A percentile compares a stretch with the other conserved stretches of the same genome.
Evolutionary conservation across 2,888 invertebrate species (phyloP).

Genomic region (Xanthia icteritia): DNA sequence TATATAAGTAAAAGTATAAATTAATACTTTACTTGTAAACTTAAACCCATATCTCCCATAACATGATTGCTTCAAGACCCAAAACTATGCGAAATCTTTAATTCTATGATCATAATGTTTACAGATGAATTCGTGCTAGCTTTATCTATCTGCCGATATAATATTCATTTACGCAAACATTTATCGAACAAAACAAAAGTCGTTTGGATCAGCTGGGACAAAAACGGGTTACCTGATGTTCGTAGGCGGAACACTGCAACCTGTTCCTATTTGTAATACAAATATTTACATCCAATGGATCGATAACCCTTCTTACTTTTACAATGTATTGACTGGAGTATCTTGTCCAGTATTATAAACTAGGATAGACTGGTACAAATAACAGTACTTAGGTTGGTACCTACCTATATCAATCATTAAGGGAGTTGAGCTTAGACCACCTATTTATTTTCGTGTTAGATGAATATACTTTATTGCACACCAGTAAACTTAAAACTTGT

Average conservation of each 20-base stretch:
- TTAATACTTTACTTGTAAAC: not conserved
- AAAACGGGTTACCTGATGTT: constrained; percentile 46
- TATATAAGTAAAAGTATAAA: too few species aligned
- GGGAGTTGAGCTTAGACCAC: not conserved
- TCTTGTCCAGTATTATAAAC: constrained; percentile 16
- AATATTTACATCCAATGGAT: constrained; percentile 61
- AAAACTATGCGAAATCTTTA: not conserved
- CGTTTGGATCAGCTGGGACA: constrained; percentile 45
- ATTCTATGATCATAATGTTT: not conserved
- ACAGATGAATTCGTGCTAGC: not conserved
- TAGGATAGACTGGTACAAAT: constrained; percentile 10
- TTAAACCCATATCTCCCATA: not conserved
- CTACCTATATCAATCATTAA: not conserved
- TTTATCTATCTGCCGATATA: not conserved
- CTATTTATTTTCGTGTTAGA: not conserved
- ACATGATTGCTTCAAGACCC: not conserved
- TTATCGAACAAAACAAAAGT: constrained; percentile 20
- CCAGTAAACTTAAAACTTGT: not conserved
- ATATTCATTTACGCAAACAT: constrained; percentile 36
- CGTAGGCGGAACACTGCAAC: constrained; percentile 48
- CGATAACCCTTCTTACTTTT: constrained; percentile 49
- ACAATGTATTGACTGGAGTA: constrained; percentile 22
- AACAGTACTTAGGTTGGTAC: not conserved
- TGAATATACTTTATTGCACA: not conserved
- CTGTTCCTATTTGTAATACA: constrained; percentile 55